Evolutionary conservation across 2,797 vertebrate species (phyloP).

Genomic region (Lithobates sylvaticus): DNA sequence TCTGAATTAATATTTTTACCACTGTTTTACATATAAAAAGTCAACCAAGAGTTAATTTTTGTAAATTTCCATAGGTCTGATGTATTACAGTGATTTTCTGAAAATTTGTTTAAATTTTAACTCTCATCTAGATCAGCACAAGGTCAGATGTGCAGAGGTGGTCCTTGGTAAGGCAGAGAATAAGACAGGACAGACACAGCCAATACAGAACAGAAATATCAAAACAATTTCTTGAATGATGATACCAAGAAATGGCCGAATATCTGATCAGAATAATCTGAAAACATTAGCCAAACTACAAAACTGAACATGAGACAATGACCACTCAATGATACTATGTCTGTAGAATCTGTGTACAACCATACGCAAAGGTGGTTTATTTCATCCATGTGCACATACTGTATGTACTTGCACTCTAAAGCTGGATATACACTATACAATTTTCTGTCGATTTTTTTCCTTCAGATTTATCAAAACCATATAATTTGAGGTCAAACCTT

Average conservation of each 20-base stretch:
- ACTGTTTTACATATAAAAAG: neutral
- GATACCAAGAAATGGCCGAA: neutral
- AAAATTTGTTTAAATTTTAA: constrained; percentile 38
- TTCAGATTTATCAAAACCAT: no score
- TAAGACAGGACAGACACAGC: neutral
- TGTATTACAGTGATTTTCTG: neutral
- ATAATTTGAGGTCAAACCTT: no score
- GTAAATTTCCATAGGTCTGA: neutral
- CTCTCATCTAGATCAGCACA: constrained; percentile 20
- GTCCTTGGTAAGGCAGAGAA: neutral
- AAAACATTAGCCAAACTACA: no score
- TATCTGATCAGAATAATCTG: no score
- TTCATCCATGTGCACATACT: no score
- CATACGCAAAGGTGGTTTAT: no score
- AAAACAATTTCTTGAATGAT: neutral
- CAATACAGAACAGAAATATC: neutral
- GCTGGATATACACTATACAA: no score
- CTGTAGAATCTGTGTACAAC: no score
- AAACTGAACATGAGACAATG: no score
- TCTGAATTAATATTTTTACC: neutral
- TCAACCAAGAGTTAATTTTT: neutral
- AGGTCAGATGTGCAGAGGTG: constrained; percentile 28
- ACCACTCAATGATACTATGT: no score
- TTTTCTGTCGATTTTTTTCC: no score
- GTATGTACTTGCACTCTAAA: no score